Base-by-base conservation (phyloP, 2,888 invertebrate genomes). In the Aproaerema taeniolella region DNA sequence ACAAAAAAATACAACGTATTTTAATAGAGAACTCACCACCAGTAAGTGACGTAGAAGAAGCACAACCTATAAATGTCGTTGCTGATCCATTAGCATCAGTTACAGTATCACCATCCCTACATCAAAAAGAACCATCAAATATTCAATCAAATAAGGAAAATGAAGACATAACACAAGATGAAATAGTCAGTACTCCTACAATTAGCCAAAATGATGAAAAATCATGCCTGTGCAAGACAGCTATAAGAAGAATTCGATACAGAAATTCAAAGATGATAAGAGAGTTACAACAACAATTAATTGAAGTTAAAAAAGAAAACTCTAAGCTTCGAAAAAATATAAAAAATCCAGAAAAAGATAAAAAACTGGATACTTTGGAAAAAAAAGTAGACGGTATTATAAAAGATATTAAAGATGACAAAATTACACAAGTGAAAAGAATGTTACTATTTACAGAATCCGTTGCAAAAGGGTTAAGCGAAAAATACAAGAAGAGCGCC, bases 11-110 rank as follows among this genome's bases (percentile, higher is more conserved):
- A 5, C 14, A 25, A 26, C 9, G 8, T 2, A 29, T 36, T 10
- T 16, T 29, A 29, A 9, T 11, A 2, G 29, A 36, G 2, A 29
- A 36, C 6, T 36, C 36, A 15, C 34, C 34, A 7, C 34, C 34
- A n/a, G 34, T 12, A 7, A 34, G 34, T 34, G 34, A 34, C 11
- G 1, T 2, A 7, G 12, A 34, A 32, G 17, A n/a, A n/a, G n/a
- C n/a, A n/a, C n/a, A n/a, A n/a, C n/a, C n/a, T n/a, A n/a, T n/a
- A n/a, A n/a, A n/a, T n/a, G 5, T 8, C 9, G 10, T n/a, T 20
- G 6, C n/a, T n/a, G n/a, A n/a, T n/a, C n/a, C n/a, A n/a, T n/a
- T n/a, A n/a, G n/a, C 5, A 2, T 12, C 14, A 1, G 30, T 6
- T 1, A 9, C 1, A 13, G n/a, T n/a, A n/a, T n/a, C n/a, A n/a